A percentile compares a stretch with the other conserved stretches of the same genome.
These are phyloP conservation scores for Sinohyriopsis cumingii DNA, from an alignment of 2,888 invertebrate genomes.

Conservation along the genomic window DNA sequence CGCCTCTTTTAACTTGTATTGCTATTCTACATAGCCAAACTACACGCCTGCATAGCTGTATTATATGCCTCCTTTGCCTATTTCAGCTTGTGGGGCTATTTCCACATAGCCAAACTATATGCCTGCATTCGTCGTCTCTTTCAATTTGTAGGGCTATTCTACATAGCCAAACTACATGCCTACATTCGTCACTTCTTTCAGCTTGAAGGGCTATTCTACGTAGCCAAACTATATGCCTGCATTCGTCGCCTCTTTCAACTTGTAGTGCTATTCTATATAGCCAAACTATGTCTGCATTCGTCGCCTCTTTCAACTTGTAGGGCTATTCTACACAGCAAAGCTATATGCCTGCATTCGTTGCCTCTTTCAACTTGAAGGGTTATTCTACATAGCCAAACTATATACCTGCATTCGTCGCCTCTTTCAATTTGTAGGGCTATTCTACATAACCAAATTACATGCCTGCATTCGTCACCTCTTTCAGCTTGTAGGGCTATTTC, in stretches of 20 bases:
- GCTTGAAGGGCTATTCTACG: slow-evolving; percentile 1
- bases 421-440: no score
- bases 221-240: no score
- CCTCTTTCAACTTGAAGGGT: slow-evolving; percentile 1
- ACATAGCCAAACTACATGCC: no score
- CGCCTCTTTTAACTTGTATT: slow-evolving; percentile 2
- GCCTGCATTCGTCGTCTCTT: slow-evolving; percentile 9
- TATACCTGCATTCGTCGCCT: no score
- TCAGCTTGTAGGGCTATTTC: slow-evolving; percentile 2
- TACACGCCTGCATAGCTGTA: no score
- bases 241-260: slow-evolving; percentile 2
- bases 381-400: neutral
- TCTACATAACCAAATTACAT: no score
- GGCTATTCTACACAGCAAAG: no score
- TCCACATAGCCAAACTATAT: no score
- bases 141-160: slow-evolving; percentile 5
- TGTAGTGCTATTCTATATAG: neutral
- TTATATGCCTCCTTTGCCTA: neutral
- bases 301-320: neutral
- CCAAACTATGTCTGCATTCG: neutral
- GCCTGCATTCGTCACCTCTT: slow-evolving; percentile 9
- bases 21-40: neutral
- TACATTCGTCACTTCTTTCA: neutral
- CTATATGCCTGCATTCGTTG: no score
- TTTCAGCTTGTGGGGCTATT: slow-evolving; percentile 4